These are phyloP conservation scores for Dolichomitus sp. DNA, from an alignment of 2,888 invertebrate species.

Conservation along the genomic window DNA sequence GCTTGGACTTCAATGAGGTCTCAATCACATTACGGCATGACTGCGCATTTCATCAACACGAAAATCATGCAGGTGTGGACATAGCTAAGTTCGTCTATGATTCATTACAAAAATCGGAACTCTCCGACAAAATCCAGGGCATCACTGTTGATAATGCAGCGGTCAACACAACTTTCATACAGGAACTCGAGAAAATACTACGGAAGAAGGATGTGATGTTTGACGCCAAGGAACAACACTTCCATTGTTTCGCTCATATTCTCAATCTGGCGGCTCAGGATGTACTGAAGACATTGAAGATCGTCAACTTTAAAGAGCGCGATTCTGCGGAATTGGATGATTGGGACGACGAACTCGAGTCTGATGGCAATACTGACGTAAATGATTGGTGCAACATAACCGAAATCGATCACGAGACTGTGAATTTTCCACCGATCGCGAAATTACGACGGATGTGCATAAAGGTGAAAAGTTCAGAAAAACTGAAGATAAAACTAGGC, in stretches of 20 bases:
- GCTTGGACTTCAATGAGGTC: too few relatives aligned
- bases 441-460: conserved; percentile 30
- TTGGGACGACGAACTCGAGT: conserved; percentile 14
- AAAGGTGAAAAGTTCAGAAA: conserved; percentile 9
- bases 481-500: conserved; percentile 21
- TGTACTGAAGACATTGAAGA: conserved; percentile 29
- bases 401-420: conserved; percentile 4
- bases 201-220: conserved; percentile 27
- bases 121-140: conserved; percentile 8
- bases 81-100: too few relatives aligned
- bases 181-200: conserved; percentile 23
- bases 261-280: conserved; percentile 37
- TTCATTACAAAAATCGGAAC: neutral
- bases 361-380: conserved; percentile 6
- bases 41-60: too few relatives aligned
- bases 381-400: conserved; percentile 1
- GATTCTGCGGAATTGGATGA: conserved; percentile 1
- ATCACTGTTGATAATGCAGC: neutral
- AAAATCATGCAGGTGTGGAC: too few relatives aligned
- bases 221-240: too few relatives aligned
- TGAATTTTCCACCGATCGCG: conserved; percentile 21
- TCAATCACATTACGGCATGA: too few relatives aligned
- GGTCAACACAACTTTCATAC: conserved; percentile 23
- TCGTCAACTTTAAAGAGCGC: conserved; percentile 10
- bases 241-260: conserved; percentile 35